Evolutionary conservation across 2,888 invertebrate genomes (phyloP).

Genomic region (Macrostomum cliftonense): DNA sequence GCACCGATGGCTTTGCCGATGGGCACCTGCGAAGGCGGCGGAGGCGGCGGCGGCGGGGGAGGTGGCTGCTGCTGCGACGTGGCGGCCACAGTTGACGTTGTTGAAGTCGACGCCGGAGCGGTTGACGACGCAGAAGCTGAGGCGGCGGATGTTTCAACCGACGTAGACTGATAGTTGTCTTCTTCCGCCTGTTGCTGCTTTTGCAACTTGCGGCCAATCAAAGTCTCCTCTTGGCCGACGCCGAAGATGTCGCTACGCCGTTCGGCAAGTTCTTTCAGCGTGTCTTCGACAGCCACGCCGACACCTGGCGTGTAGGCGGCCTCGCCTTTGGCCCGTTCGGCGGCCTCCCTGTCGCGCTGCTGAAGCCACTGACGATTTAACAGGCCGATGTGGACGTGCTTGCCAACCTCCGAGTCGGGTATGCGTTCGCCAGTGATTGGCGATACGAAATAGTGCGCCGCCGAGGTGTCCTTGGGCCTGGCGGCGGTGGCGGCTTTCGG

Average conservation of each 20-base stretch:
- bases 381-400: conserved; percentile 64
- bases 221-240: conserved; percentile 86
- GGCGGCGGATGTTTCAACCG: not conserved
- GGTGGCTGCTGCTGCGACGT: not conserved
- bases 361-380: conserved; percentile 94
- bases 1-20: not conserved
- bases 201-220: conserved; percentile 86
- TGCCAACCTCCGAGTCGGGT: conserved; percentile 84
- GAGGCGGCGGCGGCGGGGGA: too few species aligned
- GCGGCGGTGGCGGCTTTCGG: not conserved
- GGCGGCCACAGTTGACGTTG: not conserved
- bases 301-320: conserved; percentile 44
- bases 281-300: conserved; percentile 64
- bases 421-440: conserved; percentile 92
- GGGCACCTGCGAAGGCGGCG: not conserved
- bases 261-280: conserved; percentile 81
- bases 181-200: too few species aligned
- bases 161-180: not conserved
- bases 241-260: conserved; percentile 99
- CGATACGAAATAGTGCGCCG: conserved; percentile 67
- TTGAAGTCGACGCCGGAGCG: too few species aligned
- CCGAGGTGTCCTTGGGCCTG: conserved; percentile 18
- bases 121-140: conserved; percentile 41
- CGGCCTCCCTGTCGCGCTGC: conserved; percentile 76
- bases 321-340: conserved; percentile 76